Evolutionary conservation across 2,888 invertebrate species (phyloP).

Genomic region (Limnephilus rhombicus): DNA sequence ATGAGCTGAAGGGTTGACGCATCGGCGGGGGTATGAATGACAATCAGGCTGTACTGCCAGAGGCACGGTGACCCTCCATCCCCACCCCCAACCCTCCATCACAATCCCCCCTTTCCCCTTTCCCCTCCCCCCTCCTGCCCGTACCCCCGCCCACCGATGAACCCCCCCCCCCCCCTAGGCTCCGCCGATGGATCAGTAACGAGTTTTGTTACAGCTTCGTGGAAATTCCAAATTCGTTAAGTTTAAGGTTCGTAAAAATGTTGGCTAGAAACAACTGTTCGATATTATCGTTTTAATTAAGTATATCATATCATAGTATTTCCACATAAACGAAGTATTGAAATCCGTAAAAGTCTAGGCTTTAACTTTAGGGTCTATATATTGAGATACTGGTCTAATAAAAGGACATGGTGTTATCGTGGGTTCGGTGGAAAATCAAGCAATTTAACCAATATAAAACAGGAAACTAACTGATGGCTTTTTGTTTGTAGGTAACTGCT

Average conservation of each 20-base stretch:
- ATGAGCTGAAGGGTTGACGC: slow-evolving; percentile 52
- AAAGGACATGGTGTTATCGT: no score
- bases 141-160: no score
- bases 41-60: slow-evolving; percentile 69
- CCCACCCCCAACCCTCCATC: not conserved
- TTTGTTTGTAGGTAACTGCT: no score
- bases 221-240: not conserved
- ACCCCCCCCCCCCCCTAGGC: not conserved
- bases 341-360: no score
- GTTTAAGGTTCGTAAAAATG: not conserved
- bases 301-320: rapidly evolving
- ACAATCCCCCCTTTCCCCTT: not conserved
- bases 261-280: not conserved
- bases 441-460: no score
- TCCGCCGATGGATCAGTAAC: slow-evolving; percentile 14
- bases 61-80: slow-evolving; percentile 64
- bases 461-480: no score
- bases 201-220: slow-evolving; percentile 29
- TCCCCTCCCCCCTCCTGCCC: not conserved
- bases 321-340: no score
- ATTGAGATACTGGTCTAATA: no score
- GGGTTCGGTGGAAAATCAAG: no score
- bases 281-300: not conserved
- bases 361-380: no score
- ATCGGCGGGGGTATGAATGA: slow-evolving; percentile 63